phyloP scores from a whole-genome alignment of 1,140 invertebrate species.

The Ooceraea biroi region DNA sequence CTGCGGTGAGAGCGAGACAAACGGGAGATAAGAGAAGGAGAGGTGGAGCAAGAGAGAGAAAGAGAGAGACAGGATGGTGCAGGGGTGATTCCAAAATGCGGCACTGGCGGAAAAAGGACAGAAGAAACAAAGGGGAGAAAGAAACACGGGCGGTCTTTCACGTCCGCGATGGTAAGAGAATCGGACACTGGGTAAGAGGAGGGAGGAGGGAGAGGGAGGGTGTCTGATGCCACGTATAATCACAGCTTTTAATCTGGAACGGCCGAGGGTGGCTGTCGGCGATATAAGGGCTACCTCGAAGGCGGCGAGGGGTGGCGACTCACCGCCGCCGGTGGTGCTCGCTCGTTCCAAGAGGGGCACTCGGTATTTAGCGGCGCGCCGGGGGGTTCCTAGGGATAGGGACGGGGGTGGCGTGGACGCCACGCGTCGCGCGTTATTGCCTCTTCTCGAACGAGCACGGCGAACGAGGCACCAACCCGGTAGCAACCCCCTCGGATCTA shows the following conservation, averaged over 20 bases:
- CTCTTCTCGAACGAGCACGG: constrained; percentile 64
- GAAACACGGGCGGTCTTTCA: background rate
- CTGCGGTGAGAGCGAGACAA: constrained; percentile 44
- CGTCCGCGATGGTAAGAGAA: constrained; percentile 23
- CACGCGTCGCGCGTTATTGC: constrained; percentile 82
- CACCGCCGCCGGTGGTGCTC: constrained; percentile 8
- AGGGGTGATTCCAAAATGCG: constrained; percentile 48
- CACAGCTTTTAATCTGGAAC: constrained; percentile 74
- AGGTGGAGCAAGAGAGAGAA: constrained; percentile 26
- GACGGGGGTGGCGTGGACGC: constrained; percentile 71
- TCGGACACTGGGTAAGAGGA: background rate
- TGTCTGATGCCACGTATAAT: constrained; percentile 71
- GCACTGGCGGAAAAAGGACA: constrained; percentile 28
- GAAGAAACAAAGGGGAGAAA: constrained; percentile 7
- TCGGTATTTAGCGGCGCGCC: constrained; percentile 77
- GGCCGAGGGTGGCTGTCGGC: constrained; percentile 54
- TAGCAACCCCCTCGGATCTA: background rate
- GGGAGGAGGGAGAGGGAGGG: background rate
- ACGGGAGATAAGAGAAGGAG: constrained; percentile 41
- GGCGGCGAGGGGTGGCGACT: constrained; percentile 46
- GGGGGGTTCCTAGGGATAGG: constrained; percentile 69
- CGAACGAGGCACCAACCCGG: constrained; percentile 49
- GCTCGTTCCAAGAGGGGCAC: constrained; percentile 48
- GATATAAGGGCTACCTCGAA: constrained; percentile 53
- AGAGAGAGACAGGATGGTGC: constrained; percentile 35